Conservation (phyloP, 2,888 invertebrate genomes). For the Diadromus collaris region DNA sequence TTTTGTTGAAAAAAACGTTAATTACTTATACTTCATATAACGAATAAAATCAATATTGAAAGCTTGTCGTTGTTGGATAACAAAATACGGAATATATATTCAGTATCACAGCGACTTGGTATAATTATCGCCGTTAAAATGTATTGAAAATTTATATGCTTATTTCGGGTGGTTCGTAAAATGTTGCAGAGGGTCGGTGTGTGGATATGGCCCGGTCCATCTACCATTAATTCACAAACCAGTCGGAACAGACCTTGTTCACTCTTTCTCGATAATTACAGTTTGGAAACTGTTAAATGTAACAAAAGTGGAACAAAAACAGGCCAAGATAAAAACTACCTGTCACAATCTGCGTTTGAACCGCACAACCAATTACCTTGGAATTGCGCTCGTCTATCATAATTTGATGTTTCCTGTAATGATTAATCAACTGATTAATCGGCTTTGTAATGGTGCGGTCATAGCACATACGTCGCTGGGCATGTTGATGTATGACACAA, state of each 20-base stretch:
- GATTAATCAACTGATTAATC: constrained; percentile 11
- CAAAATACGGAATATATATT: neutral
- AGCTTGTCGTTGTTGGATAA: neutral
- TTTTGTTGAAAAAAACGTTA: neutral
- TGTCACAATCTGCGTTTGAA: too few species aligned
- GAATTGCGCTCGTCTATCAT: neutral
- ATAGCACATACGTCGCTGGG: neutral
- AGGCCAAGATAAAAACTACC: too few species aligned
- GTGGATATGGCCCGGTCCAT: too few species aligned
- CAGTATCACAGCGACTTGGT: neutral
- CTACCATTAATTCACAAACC: too few species aligned
- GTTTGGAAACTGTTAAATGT: too few species aligned
- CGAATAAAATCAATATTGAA: neutral
- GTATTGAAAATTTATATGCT: neutral
- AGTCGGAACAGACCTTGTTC: too few species aligned
- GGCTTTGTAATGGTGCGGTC: neutral
- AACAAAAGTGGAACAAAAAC: too few species aligned
- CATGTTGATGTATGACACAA: neutral
- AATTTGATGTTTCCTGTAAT: constrained; percentile 15
- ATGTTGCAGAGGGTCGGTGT: too few species aligned
- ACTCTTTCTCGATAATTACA: too few species aligned
- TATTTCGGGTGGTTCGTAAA: neutral
- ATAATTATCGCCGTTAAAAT: neutral
- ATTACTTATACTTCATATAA: neutral
- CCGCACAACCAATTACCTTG: neutral